These are phyloP conservation scores for Camelus bactrianus DNA, from an alignment of 2,113 vertebrate genomes.

Conservation along the genomic window DNA sequence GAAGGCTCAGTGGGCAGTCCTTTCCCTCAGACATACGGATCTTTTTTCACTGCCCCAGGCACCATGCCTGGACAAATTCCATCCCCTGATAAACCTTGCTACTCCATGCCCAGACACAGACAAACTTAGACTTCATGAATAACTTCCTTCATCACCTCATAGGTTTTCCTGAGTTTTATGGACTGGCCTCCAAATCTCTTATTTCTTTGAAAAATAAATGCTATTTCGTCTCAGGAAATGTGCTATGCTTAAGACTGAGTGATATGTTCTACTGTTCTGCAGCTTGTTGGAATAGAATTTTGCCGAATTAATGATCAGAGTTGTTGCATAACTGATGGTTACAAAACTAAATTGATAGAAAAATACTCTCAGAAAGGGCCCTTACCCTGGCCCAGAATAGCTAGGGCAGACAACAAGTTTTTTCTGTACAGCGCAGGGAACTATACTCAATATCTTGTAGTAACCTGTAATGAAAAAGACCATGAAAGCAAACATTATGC, in stretches of 20 bases:
- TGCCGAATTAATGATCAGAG: not conserved
- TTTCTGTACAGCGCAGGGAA: too few species aligned
- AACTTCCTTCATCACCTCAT: not conserved
- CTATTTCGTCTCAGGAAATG: not conserved
- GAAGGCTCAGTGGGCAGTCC: not conserved
- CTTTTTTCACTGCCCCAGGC: not conserved
- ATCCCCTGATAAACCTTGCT: not conserved
- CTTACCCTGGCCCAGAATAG: not conserved
- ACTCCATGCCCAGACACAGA: not conserved
- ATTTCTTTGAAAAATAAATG: not conserved
- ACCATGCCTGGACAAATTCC: not conserved
- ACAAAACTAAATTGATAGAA: conserved; percentile 39
- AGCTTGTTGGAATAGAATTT: conserved; percentile 17
- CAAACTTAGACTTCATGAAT: not conserved
- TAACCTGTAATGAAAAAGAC: too few species aligned
- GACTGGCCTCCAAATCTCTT: not conserved
- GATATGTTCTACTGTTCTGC: not conserved
- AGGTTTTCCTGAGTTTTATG: not conserved
- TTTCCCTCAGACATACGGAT: not conserved
- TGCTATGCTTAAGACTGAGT: not conserved
- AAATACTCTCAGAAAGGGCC: not conserved
- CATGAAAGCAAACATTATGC: too few species aligned
- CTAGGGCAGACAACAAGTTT: not conserved
- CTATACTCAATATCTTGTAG: too few species aligned
- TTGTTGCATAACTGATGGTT: not conserved